phyloP scores from a whole-genome alignment of 2,113 vertebrate genomes.

The Trinectes maculatus region DNA sequence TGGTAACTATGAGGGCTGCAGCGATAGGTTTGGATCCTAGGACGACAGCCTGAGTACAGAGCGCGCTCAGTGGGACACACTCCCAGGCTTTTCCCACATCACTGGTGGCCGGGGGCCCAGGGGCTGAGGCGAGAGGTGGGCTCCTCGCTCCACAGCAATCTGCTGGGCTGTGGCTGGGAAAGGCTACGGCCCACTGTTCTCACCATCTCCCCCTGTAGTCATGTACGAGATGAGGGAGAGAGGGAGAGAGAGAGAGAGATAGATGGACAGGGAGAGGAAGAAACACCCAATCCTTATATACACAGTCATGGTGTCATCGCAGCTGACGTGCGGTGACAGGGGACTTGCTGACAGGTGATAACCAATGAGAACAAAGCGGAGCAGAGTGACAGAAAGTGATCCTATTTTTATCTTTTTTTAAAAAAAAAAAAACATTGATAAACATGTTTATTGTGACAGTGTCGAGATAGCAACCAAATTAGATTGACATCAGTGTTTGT shows the following conservation, averaged over 20 bases:
- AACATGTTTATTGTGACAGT: constrained; percentile 24
- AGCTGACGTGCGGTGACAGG: constrained; percentile 18
- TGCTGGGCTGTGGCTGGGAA: constrained; percentile 84
- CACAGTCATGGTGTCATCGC: constrained; percentile 23
- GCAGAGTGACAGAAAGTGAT: constrained; percentile 11
- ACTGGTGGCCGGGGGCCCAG: constrained; percentile 46
- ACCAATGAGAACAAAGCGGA: constrained; percentile 24
- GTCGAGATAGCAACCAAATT: constrained; percentile 21
- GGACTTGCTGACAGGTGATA: constrained; percentile 38
- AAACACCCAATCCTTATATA: no score
- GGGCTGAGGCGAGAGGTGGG: constrained; percentile 69
- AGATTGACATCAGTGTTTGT: constrained; percentile 33
- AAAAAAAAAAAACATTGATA: neutral
- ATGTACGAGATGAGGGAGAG: constrained; percentile 31
- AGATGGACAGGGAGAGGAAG: constrained; percentile 9
- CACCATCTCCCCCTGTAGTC: constrained; percentile 75
- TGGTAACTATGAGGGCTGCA: constrained; percentile 7
- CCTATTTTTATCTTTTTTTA: constrained; percentile 10
- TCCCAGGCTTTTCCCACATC: constrained; percentile 82
- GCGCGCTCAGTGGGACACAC: constrained; percentile 69
- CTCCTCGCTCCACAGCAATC: constrained; percentile 70
- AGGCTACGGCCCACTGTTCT: constrained; percentile 78
- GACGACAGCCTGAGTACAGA: constrained; percentile 35
- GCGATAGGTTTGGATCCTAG: constrained; percentile 51
- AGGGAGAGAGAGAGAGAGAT: constrained; percentile 15